A percentile compares a stretch with the other conserved stretches of the same genome.
phyloP scores from a whole-genome alignment of 2,113 vertebrate species.

The Pluvianellus socialis region DNA sequence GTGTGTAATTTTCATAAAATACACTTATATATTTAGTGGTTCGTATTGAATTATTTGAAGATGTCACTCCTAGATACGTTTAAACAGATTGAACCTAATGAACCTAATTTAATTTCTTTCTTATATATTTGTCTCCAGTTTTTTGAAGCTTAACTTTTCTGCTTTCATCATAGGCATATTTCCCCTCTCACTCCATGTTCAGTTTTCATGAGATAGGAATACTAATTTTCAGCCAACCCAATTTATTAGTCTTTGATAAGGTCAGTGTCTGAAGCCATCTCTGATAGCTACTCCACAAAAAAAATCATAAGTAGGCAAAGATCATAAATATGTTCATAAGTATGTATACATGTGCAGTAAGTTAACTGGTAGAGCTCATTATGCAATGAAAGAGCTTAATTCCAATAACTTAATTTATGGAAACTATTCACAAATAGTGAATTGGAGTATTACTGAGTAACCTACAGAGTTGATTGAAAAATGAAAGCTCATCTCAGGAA shows the following conservation, averaged over 20 bases:
- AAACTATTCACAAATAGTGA: neutral
- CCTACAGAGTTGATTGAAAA: neutral
- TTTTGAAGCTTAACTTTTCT: neutral
- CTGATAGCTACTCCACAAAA: neutral
- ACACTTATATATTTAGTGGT: neutral
- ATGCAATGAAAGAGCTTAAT: neutral
- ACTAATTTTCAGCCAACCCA: neutral
- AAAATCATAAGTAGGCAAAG: fast-evolving
- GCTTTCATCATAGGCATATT: neutral
- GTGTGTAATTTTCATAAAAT: neutral
- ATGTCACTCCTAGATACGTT: neutral
- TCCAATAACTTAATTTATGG: neutral
- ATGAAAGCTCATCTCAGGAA: neutral
- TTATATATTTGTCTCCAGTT: neutral
- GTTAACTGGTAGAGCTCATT: neutral
- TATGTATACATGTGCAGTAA: neutral
- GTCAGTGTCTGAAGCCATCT: neutral
- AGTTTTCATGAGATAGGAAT: neutral
- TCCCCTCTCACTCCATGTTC: fast-evolving
- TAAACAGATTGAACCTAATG: neutral
- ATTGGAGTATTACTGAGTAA: neutral
- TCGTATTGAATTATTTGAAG: neutral
- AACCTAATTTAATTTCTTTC: neutral
- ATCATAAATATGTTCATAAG: neutral
- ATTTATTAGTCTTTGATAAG: neutral